Evolutionary conservation across 1,140 invertebrate species (phyloP).

Genomic region (Lepidurus arcticus): DNA sequence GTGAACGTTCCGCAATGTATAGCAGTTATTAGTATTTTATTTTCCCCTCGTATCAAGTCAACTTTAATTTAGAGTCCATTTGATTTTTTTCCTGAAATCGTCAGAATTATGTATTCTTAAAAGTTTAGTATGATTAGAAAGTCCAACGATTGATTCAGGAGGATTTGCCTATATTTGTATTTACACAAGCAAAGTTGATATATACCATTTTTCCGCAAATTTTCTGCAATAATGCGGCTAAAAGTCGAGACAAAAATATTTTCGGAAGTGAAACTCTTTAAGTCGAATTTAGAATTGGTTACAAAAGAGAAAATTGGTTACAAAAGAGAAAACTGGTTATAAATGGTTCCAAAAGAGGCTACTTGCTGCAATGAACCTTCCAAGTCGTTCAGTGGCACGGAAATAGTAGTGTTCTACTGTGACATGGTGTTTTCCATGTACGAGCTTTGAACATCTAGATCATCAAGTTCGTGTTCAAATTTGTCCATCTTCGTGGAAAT

Average conservation of each 20-base stretch:
- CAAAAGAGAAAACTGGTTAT: too few species aligned
- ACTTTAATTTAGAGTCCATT: too few species aligned
- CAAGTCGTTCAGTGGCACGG: slow-evolving; percentile 93
- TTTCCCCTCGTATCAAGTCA: too few species aligned
- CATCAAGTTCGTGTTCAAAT: slow-evolving; percentile 99
- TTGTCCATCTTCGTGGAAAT: slow-evolving; percentile 97
- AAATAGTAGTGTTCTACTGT: slow-evolving; percentile 92
- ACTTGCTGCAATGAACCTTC: slow-evolving; percentile 93
- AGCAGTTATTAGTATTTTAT: too few species aligned
- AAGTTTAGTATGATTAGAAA: not conserved
- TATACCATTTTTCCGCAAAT: not conserved
- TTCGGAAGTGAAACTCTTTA: too few species aligned
- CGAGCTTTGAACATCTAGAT: slow-evolving; percentile 96
- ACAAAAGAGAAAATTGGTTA: too few species aligned
- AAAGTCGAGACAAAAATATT: too few species aligned
- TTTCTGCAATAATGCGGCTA: not conserved
- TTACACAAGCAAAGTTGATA: not conserved
- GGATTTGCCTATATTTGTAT: not conserved
- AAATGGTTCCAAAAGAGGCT: slow-evolving; percentile 48
- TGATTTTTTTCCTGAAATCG: too few species aligned
- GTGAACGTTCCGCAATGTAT: too few species aligned
- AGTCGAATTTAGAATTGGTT: too few species aligned
- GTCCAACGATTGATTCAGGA: too few species aligned
- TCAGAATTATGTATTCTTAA: too few species aligned
- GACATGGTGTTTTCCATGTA: slow-evolving; percentile 99